Conservation (phyloP, 2,113 vertebrate species). For the Gymnarchus niloticus region DNA sequence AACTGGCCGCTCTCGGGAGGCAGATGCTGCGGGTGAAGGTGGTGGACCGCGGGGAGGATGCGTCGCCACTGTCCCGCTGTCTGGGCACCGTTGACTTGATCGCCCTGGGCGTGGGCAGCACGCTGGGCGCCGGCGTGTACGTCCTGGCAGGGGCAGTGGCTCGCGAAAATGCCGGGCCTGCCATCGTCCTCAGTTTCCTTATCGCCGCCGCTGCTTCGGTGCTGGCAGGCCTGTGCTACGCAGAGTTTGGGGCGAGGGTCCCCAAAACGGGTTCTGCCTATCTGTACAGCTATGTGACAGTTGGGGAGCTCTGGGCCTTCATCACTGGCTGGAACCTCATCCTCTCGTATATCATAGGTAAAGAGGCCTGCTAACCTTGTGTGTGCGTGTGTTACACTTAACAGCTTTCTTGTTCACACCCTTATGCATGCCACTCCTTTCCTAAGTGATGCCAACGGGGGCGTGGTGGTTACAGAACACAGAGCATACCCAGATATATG, state of each 20-base stretch:
- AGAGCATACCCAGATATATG: too few species aligned
- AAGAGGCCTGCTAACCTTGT: conserved; percentile 42
- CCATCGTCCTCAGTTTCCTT: conserved; percentile 88
- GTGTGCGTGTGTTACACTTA: not conserved
- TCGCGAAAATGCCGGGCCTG: conserved; percentile 73
- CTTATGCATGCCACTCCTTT: not conserved
- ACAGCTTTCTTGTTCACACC: not conserved
- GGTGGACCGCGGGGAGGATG: conserved; percentile 72
- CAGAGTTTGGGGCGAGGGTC: conserved; percentile 90
- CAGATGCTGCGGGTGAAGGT: conserved; percentile 86
- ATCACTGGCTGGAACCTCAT: conserved; percentile 97
- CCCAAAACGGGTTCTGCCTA: conserved; percentile 92
- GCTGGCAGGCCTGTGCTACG: conserved; percentile 88
- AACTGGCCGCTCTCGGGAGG: conserved; percentile 63
- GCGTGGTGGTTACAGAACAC: too few species aligned
- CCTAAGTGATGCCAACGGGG: too few species aligned
- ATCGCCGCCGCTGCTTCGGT: conserved; percentile 86
- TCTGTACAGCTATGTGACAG: conserved; percentile 92
- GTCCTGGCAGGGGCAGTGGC: conserved; percentile 88
- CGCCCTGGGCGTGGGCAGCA: conserved; percentile 90
- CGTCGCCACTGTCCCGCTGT: conserved; percentile 77
- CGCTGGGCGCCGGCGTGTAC: conserved; percentile 89
- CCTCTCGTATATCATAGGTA: conserved; percentile 92
- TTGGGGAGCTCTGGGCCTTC: conserved; percentile 92
- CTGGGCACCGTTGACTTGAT: conserved; percentile 89